Evolutionary conservation across 2,113 vertebrate species (phyloP), one percentile per base, ranked within the genome.

Genomic region (Butorides virescens): DNA sequence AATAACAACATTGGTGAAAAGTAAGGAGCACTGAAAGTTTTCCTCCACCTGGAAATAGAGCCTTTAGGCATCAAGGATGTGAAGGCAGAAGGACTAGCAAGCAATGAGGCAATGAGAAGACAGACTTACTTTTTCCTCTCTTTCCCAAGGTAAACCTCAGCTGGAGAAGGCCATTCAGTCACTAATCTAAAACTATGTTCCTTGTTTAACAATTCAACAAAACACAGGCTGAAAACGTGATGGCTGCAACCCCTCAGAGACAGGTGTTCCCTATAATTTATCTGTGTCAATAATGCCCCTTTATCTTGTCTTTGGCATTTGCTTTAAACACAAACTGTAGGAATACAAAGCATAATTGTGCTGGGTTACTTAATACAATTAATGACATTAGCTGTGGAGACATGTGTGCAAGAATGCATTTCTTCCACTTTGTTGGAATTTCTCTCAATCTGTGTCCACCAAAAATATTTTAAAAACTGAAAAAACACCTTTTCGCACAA

Each of bases 61-160:
- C 88, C 67, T 74, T 96, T 91, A 93, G 93, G 80, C 50, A 58
- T 92, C 70, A 74, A 83, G 32, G 27, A 59, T 70, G 85, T 94
- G 76, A 76, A 96, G 85, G 42, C 58, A 92, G 66, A 90, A 92
- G 83, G 83, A 89, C 82, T 89, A 86, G 49, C 32, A 89, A 89
- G 30, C 83, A 82, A 56, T 53, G 58, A 96, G 91, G 81, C 59
- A 95, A 75, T 87, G 90, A 96, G 86, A 96, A 97, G 86, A 72
- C 22, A 88, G 46, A 79, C 13, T 82, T 70, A 88, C n/a, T 76
- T 80, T 67, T 86, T 32, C 37, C 62, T 88, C 32, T 67, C 34
- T 95, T 97, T 94, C 72, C 55, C 23, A 49, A 75, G 26, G 39
- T 29, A 84, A 95, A 89, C 49, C 58, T 96, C 89, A 94, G 83